A percentile compares a stretch with the other conserved stretches of the same genome.
Conservation (phyloP, 2,113 vertebrate species). For the Saccopteryx leptura region DNA sequence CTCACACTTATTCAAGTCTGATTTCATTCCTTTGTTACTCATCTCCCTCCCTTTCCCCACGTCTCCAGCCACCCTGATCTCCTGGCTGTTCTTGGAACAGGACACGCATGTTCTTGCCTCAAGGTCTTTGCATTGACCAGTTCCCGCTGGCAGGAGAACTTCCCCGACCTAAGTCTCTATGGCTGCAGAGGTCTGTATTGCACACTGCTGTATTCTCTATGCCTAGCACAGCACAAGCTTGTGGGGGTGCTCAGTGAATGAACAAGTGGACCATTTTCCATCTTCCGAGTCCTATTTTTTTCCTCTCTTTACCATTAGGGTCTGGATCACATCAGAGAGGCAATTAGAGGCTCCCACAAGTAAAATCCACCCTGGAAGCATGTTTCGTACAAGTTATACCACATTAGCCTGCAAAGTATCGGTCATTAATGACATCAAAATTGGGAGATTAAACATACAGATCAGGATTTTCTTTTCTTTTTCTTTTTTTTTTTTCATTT, state of each 20-base stretch:
- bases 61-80: background rate
- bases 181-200: too few species aligned
- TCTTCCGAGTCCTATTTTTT: background rate
- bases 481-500: too few species aligned
- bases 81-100: background rate
- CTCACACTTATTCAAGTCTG: background rate
- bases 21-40: background rate
- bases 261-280: background rate
- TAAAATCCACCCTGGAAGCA: background rate
- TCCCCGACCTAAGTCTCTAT: background rate
- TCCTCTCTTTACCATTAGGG: background rate
- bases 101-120: background rate
- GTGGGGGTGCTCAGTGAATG: background rate
- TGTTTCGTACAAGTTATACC: background rate
- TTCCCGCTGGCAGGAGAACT: background rate
- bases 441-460: background rate
- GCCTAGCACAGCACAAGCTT: background rate
- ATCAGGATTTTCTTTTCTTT: background rate
- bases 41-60: background rate
- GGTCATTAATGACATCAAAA: background rate
- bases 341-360: background rate
- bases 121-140: background rate
- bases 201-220: too few species aligned
- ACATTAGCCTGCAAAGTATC: background rate
- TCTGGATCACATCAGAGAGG: background rate